Evolutionary conservation across 2,797 vertebrate genomes (phyloP).

Genomic region (Thripadectes ignobilis): DNA sequence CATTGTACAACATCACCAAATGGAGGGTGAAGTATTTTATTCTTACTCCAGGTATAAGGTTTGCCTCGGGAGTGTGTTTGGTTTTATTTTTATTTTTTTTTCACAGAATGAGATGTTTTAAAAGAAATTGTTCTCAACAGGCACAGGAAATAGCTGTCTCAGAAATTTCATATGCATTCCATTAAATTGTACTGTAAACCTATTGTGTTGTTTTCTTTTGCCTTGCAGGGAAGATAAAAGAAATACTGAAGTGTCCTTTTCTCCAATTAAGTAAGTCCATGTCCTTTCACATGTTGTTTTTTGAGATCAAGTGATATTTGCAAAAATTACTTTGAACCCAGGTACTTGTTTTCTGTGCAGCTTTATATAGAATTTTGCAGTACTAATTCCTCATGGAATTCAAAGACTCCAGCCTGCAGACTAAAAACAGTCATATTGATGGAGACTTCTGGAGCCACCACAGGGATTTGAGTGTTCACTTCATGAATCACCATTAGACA

Average conservation of each 20-base stretch:
- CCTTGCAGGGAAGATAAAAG: slow-evolving; percentile 74
- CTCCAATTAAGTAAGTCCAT: slow-evolving; percentile 77
- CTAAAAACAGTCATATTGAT: neutral
- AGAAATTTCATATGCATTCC: neutral
- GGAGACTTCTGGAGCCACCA: neutral
- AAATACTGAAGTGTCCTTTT: slow-evolving; percentile 73
- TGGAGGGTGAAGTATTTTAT: neutral
- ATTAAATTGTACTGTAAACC: neutral
- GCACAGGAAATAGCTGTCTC: neutral
- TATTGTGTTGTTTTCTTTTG: slow-evolving; percentile 10
- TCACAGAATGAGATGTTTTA: neutral
- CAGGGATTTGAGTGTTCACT: neutral
- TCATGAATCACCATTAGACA: neutral
- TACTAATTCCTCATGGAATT: neutral
- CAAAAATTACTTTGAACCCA: neutral
- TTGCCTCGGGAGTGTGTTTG: neutral
- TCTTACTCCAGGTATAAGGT: neutral
- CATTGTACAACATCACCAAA: neutral
- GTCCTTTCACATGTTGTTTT: neutral
- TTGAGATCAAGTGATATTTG: neutral
- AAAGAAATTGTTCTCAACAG: neutral
- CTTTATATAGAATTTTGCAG: neutral
- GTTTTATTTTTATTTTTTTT: neutral
- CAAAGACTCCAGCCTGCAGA: neutral
- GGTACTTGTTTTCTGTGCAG: neutral